phyloP scores from a whole-genome alignment of 2,113 vertebrate species.

The Tragelaphus scriptus region DNA sequence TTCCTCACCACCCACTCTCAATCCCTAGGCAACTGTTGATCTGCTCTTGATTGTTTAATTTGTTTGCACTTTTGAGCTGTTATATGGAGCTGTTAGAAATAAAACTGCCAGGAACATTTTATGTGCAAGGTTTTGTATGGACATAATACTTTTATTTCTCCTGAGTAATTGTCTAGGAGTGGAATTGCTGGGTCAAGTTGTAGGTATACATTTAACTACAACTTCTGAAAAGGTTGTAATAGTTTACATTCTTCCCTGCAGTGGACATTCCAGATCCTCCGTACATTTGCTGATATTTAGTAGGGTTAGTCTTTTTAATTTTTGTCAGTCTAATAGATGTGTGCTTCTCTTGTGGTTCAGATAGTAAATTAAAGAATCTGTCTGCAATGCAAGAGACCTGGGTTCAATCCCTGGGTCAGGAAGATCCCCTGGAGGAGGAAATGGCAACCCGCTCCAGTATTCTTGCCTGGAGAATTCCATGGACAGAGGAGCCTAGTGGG shows the following conservation, averaged over 20 bases:
- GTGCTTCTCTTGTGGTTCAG: background rate
- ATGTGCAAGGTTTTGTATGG: background rate
- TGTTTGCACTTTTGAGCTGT: background rate
- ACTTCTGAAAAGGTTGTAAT: background rate
- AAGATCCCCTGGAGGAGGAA: background rate
- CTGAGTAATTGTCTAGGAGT: background rate
- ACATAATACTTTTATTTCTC: background rate
- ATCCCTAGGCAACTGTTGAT: background rate
- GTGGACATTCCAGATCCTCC: background rate
- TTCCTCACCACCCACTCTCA: background rate
- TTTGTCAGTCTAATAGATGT: background rate
- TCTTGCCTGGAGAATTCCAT: background rate
- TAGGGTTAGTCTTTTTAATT: background rate
- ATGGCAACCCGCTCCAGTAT: background rate
- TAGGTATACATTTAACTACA: background rate
- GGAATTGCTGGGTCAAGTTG: background rate
- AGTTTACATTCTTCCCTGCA: background rate
- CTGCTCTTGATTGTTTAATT: background rate
- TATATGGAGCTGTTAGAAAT: background rate
- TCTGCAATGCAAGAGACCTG: background rate
- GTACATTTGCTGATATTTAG: background rate
- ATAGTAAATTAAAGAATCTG: background rate
- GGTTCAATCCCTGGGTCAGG: background rate
- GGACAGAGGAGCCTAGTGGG: background rate
- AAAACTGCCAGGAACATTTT: background rate